These are phyloP conservation scores for Mastomys coucha DNA, from an alignment of 2,113 vertebrate species.

Conservation along the genomic window DNA sequence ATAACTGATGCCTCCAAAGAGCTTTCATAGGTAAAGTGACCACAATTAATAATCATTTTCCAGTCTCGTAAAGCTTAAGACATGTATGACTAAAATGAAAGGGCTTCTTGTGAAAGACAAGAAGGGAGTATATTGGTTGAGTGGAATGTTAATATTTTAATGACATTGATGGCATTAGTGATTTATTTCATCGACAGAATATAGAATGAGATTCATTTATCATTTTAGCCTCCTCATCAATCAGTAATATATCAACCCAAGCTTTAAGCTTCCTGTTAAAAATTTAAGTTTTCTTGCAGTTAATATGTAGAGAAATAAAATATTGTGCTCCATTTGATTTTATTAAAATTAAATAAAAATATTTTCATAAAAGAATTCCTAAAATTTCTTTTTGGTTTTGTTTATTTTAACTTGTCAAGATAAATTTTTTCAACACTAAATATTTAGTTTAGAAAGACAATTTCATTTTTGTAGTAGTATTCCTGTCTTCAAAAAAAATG, in stretches of 20 bases:
- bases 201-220: constrained; percentile 79
- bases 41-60: constrained; percentile 63
- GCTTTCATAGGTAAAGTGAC: not conserved
- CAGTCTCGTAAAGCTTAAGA: constrained; percentile 39
- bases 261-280: constrained; percentile 16
- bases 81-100: constrained; percentile 58
- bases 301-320: constrained; percentile 37
- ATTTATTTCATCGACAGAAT: constrained; percentile 79
- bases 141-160: constrained; percentile 68
- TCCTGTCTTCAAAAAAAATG: not conserved
- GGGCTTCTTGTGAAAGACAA: constrained; percentile 52
- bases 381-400: not conserved
- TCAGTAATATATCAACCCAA: constrained; percentile 45
- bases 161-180: constrained; percentile 73
- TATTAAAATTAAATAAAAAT: constrained; percentile 58
- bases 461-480: constrained; percentile 28
- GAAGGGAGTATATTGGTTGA: constrained; percentile 60
- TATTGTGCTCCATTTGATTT: constrained; percentile 28
- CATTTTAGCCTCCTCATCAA: constrained; percentile 68
- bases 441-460: not conserved
- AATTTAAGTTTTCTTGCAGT: constrained; percentile 57
- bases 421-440: not conserved
- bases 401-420: not conserved
- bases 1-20: not conserved
- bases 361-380: constrained; percentile 20